These are phyloP conservation scores for Epinephelus awoara DNA, from an alignment of 2,797 vertebrate genomes.

Conservation along the genomic window DNA sequence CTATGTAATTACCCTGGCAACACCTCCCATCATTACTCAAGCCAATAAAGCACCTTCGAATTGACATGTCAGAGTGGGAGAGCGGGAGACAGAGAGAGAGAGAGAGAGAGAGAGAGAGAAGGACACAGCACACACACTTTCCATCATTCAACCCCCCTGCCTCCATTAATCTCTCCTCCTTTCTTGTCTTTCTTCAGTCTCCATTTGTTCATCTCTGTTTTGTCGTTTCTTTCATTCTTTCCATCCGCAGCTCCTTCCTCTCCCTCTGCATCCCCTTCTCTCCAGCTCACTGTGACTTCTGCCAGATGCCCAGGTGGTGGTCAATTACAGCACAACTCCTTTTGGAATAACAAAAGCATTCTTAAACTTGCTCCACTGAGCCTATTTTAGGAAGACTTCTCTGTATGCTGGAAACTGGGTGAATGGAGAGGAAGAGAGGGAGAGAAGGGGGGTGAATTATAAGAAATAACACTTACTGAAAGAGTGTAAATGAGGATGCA, in stretches of 20 bases:
- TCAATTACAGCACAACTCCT: slow-evolving; percentile 80
- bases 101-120: slow-evolving; percentile 28
- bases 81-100: slow-evolving; percentile 57
- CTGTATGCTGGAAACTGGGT: slow-evolving; percentile 70
- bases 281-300: slow-evolving; percentile 65
- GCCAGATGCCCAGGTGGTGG: slow-evolving; percentile 83
- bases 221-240: slow-evolving; percentile 73
- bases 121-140: slow-evolving; percentile 63
- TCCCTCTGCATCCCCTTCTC: slow-evolving; percentile 49
- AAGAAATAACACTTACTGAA: slow-evolving; percentile 49
- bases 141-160: slow-evolving; percentile 58
- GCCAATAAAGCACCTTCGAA: slow-evolving; percentile 84
- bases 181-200: slow-evolving; percentile 63
- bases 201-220: slow-evolving; percentile 67
- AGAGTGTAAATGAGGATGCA: slow-evolving; percentile 58
- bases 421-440: slow-evolving; percentile 55
- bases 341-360: slow-evolving; percentile 80
- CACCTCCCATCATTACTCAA: slow-evolving; percentile 85
- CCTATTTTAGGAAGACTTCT: slow-evolving; percentile 72
- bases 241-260: slow-evolving; percentile 61
- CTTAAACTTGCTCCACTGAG: slow-evolving; percentile 70
- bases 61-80: slow-evolving; percentile 81
- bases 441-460: slow-evolving; percentile 14
- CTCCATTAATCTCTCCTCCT: slow-evolving; percentile 66
- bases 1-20: slow-evolving; percentile 89